Conservation (phyloP, 2,797 vertebrate species). For the Neosalanx taihuensis region DNA sequence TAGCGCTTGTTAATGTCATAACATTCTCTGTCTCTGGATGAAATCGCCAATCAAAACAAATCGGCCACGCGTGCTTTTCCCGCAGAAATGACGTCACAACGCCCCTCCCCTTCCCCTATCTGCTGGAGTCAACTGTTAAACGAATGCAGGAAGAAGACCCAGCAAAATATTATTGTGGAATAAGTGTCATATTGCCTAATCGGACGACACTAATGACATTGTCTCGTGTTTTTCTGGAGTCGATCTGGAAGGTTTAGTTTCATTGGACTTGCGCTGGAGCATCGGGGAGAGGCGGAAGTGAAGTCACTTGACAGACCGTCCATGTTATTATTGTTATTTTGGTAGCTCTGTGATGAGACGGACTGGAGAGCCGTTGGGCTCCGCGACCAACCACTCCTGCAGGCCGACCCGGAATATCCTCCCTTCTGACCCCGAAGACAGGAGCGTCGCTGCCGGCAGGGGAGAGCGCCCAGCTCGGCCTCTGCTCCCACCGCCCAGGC, state of each 20-base stretch:
- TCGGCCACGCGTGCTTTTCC: slow-evolving; percentile 77
- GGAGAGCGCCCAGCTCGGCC: slow-evolving; percentile 61
- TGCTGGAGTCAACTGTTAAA: background rate
- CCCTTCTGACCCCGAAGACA: slow-evolving; percentile 57
- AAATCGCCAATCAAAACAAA: slow-evolving; percentile 76
- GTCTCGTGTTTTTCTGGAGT: background rate
- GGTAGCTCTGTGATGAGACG: slow-evolving; percentile 76
- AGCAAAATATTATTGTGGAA: background rate
- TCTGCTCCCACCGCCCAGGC: slow-evolving; percentile 50
- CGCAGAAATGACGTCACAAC: slow-evolving; percentile 74
- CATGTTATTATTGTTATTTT: slow-evolving; percentile 88
- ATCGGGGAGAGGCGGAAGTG: slow-evolving; percentile 80
- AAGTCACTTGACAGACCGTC: slow-evolving; percentile 80
- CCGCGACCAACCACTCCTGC: slow-evolving; percentile 57
- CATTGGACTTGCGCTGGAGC: slow-evolving; percentile 57
- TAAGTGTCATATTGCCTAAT: background rate
- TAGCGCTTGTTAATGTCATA: background rate
- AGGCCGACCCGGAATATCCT: slow-evolving; percentile 58
- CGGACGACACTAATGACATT: background rate
- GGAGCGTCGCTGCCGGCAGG: slow-evolving; percentile 66
- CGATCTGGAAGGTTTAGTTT: background rate
- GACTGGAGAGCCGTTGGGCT: slow-evolving; percentile 62
- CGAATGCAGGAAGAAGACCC: background rate
- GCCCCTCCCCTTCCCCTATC: slow-evolving; percentile 43
- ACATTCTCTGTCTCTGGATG: slow-evolving; percentile 27